Conservation (phyloP, 1,140 invertebrate genomes). For the Drosophila pseudoobscura region DNA sequence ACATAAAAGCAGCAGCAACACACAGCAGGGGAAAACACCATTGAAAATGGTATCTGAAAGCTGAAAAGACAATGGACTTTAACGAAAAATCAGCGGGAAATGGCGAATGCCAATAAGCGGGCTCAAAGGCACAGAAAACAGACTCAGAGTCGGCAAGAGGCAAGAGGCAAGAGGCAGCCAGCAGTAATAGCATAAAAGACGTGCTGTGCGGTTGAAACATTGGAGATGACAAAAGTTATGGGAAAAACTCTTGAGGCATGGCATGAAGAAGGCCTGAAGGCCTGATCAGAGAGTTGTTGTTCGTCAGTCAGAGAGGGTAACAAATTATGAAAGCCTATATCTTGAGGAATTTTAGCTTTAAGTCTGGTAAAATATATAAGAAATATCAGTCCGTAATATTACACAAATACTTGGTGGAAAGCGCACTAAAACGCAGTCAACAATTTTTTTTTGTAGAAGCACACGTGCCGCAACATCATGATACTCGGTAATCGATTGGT, state of each 20-base stretch:
- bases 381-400: no score
- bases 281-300: no score
- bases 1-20: slow-evolving; percentile 11
- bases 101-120: slow-evolving; percentile 45
- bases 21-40: slow-evolving; percentile 17
- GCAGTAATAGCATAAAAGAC: slow-evolving; percentile 3
- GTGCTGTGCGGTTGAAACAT: slow-evolving; percentile 17
- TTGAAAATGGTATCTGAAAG: slow-evolving; percentile 9
- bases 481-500: no score
- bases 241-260: background rate
- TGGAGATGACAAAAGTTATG: slow-evolving; percentile 23
- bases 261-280: background rate
- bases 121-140: background rate
- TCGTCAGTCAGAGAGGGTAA: no score
- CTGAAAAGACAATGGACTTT: slow-evolving; percentile 45
- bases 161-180: background rate
- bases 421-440: no score
- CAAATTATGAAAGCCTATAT: no score
- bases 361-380: no score
- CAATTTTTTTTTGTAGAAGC: no score
- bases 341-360: no score
- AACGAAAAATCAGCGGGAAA: slow-evolving; percentile 44
- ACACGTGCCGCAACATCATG: no score
- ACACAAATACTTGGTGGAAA: no score
- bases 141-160: background rate